Evolutionary conservation across 2,797 vertebrate species (phyloP).

Genomic region (Phrynocephalus forsythii): DNA sequence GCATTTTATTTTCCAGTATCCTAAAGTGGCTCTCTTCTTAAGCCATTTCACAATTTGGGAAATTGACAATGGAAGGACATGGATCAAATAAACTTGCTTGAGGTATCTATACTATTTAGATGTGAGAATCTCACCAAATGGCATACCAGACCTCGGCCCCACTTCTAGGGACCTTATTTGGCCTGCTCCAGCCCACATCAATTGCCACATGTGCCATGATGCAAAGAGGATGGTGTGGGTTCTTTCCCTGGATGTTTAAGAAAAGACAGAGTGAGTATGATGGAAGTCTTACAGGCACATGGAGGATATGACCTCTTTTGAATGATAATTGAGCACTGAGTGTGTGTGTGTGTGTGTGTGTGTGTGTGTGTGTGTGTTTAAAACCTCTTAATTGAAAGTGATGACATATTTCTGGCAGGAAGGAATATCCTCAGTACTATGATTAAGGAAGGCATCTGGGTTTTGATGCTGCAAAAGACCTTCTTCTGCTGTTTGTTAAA

Average conservation of each 20-base stretch:
- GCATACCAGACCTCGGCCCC: no score
- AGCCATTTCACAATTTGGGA: no score
- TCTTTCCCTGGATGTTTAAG: background rate
- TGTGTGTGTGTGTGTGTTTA: background rate
- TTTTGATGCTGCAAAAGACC: background rate
- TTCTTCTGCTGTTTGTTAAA: background rate
- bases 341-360: background rate
- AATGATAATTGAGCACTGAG: background rate
- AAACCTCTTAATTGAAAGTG: background rate
- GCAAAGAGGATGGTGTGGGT: background rate
- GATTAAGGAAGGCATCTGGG: background rate
- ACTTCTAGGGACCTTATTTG: no score
- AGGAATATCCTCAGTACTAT: background rate
- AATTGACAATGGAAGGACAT: no score
- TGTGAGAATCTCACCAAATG: no score
- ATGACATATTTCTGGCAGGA: slow-evolving; percentile 1
- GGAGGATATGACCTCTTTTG: background rate
- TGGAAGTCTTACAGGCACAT: background rate
- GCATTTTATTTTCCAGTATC: no score
- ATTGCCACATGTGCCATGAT: background rate
- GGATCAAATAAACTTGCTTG: no score
- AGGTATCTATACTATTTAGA: no score
- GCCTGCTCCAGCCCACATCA: no score
- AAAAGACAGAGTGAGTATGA: background rate
- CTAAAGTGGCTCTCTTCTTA: no score